Evolutionary conservation across 2,113 vertebrate species (phyloP).

Genomic region (Epinephelus lanceolatus): DNA sequence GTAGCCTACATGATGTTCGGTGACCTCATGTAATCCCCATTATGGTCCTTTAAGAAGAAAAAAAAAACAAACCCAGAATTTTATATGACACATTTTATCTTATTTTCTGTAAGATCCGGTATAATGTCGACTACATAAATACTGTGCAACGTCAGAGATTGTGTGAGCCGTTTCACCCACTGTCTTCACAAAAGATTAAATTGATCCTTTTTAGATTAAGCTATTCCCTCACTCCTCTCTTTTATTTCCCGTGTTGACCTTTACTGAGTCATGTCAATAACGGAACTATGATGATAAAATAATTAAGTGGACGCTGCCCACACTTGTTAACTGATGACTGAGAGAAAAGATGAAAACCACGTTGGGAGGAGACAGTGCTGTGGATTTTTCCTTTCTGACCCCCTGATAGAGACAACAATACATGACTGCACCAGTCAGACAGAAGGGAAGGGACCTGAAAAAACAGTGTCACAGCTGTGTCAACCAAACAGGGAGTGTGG

Average conservation of each 20-base stretch:
- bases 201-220: too few species aligned
- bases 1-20: too few species aligned
- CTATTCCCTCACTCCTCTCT: not conserved
- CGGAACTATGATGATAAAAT: not conserved
- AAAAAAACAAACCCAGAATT: too few species aligned
- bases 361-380: conserved; percentile 1
- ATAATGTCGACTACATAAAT: too few species aligned
- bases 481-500: conserved; percentile 56
- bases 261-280: not conserved
- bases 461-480: conserved; percentile 75
- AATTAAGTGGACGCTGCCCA: not conserved
- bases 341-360: not conserved
- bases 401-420: conserved; percentile 49
- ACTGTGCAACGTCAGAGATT: too few species aligned
- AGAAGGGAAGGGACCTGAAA: conserved; percentile 64
- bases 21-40: too few species aligned
- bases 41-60: too few species aligned
- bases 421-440: conserved; percentile 32
- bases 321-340: not conserved
- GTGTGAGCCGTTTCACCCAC: too few species aligned
- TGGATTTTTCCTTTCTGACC: conserved; percentile 49
- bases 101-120: too few species aligned
- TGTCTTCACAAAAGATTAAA: too few species aligned
- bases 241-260: not conserved
- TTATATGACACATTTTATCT: too few species aligned